Evolutionary conservation across 2,113 vertebrate species (phyloP), one percentile per base, ranked within the genome.

Genomic region (Carettochelys insculpta): DNA sequence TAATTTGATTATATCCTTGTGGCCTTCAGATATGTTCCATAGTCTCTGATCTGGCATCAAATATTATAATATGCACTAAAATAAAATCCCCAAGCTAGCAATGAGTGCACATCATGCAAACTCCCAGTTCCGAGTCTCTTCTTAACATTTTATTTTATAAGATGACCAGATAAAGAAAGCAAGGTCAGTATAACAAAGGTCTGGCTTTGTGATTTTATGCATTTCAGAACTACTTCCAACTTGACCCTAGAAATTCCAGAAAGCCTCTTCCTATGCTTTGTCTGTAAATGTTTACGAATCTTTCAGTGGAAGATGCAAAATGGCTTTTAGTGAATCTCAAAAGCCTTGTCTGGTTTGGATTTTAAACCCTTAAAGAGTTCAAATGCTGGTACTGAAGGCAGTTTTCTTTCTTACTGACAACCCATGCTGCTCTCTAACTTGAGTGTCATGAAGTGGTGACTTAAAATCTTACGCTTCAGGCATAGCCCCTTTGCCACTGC

Each of bases 201-300:
- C 52, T 79, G 80, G 85, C 85, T 13, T 50, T 83, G 53, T 1
- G 2, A 73, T 85, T n/a, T 84, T 87, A 11, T 92, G 24, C 78
- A 65, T 73, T 71, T 91, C 85, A 92, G 73, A 27, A 86, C 77
- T n/a, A 0, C n/a, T 77, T 43, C 53, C 48, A 0, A 16, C 48
- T 82, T 61, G 31, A 47, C 41, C 41, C 79, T 41, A 53, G 77
- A 75, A 80, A 92, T 48, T 82, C 31, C 80, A 47, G 79, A 84
- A 71, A 85, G 5, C 14, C 56, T 17, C 5, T 65, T 25, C 48
- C 5, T 41, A 13, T n/a, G 6, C 24, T 90, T 80, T 88, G 45
- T 53, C 84, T 88, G 41, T 88, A 93, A 93, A 94, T 93, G 92
- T 95, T 96, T 90, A 25, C 80, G 43, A 97, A 92, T 16, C 1